Conservation (phyloP, 2,797 vertebrate species). For the Sebastes taczanowskii region DNA sequence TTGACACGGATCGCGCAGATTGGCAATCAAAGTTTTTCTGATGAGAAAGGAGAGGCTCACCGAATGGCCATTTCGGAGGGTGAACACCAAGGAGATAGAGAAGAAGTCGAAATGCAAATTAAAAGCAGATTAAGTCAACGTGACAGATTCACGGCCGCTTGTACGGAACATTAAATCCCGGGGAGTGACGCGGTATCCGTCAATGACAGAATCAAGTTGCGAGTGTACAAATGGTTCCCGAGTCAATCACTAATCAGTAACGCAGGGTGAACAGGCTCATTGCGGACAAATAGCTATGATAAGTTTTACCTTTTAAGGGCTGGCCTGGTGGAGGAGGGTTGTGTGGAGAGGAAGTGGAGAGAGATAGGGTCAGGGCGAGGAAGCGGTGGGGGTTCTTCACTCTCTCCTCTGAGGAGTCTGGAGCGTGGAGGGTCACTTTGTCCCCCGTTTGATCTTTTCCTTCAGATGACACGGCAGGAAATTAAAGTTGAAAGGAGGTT, state of each 20-base stretch:
- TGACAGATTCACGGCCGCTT: conserved; percentile 51
- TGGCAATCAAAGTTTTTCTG: conserved; percentile 83
- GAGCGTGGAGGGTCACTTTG: conserved; percentile 81
- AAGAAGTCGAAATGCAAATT: conserved; percentile 77
- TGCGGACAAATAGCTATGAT: conserved; percentile 72
- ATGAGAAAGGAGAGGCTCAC: conserved; percentile 76
- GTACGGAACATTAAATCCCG: conserved; percentile 69
- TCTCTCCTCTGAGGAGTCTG: conserved; percentile 60
- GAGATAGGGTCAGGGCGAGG: conserved; percentile 56
- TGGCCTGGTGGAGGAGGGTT: conserved; percentile 54
- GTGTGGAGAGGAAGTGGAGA: conserved; percentile 57
- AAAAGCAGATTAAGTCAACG: conserved; percentile 66
- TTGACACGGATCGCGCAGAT: conserved; percentile 86
- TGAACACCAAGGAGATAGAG: conserved; percentile 72
- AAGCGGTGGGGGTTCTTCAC: conserved; percentile 58
- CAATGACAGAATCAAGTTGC: conserved; percentile 67
- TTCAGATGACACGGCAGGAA: conserved; percentile 84
- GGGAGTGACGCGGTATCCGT: conserved; percentile 58
- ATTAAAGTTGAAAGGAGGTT: conserved; percentile 84
- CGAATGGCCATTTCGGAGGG: conserved; percentile 72
- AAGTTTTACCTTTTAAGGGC: conserved; percentile 63
- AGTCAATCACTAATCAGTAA: conserved; percentile 78
- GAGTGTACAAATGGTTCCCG: conserved; percentile 59
- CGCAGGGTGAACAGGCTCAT: conserved; percentile 70
- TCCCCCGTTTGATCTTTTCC: conserved; percentile 84